A percentile compares a stretch with the other conserved stretches of the same genome.
Evolutionary conservation across 1,140 invertebrate genomes (phyloP).

Genomic region (Globodera rostochiensis): DNA sequence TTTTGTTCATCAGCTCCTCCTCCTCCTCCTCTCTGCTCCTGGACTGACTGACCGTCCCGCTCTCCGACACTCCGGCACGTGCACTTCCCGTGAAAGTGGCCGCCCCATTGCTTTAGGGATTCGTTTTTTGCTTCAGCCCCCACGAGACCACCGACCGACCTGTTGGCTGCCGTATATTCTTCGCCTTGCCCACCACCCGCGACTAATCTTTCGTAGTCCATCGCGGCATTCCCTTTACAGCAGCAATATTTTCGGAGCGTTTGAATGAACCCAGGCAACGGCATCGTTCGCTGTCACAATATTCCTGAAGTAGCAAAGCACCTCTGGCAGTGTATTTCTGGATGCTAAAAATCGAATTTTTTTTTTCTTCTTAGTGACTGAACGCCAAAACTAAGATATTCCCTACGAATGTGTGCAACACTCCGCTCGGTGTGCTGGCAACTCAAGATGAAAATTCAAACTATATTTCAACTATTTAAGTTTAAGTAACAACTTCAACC

Average conservation of each 20-base stretch:
- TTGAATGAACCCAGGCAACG: background rate
- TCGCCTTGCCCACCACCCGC: background rate
- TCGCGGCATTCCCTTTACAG: background rate
- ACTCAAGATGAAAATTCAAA: background rate
- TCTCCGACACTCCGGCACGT: background rate
- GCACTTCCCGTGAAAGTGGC: background rate
- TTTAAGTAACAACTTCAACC: too few relatives aligned
- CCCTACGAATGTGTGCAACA: too few relatives aligned
- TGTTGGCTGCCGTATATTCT: background rate
- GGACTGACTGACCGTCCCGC: background rate
- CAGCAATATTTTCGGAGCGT: slow-evolving; percentile 4
- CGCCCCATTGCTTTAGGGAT: background rate
- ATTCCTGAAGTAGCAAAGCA: too few relatives aligned
- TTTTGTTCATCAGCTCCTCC: slow-evolving; percentile 38
- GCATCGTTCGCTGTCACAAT: background rate
- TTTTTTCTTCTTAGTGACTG: too few relatives aligned
- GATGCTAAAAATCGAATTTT: too few relatives aligned
- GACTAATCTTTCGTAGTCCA: slow-evolving; percentile 2
- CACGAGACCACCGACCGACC: background rate
- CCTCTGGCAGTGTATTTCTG: too few relatives aligned
- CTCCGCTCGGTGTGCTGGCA: background rate
- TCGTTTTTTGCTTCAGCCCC: too few relatives aligned
- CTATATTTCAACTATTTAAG: too few relatives aligned
- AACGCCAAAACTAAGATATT: too few relatives aligned
- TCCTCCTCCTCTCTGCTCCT: slow-evolving; percentile 31